Conservation (phyloP, 2,888 invertebrate genomes). For the Orthonevra nobilis region DNA sequence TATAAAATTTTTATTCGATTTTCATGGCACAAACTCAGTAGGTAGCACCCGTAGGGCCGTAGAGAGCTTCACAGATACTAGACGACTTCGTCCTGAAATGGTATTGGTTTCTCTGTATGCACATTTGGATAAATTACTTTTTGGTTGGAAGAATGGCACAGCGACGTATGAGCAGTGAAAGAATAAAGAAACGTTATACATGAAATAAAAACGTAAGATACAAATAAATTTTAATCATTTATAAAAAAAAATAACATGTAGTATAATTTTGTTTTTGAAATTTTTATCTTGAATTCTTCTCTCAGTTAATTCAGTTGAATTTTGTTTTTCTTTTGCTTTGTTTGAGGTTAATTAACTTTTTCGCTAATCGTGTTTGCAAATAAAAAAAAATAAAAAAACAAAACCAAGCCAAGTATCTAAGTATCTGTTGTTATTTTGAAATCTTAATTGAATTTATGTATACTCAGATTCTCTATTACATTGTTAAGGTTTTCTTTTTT, state of each 20-base stretch:
- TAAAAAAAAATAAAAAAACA: too few relatives aligned
- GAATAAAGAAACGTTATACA: constrained; percentile 59
- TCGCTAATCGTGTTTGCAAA: too few relatives aligned
- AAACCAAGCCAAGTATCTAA: too few relatives aligned
- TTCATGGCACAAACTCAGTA: constrained; percentile 35
- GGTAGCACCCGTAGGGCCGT: constrained; percentile 9
- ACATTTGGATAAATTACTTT: not conserved
- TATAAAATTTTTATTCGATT: not conserved
- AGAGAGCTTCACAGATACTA: constrained; percentile 1
- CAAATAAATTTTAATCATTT: constrained; percentile 56
- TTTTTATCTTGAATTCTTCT: not conserved
- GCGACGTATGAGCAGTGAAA: constrained; percentile 1
- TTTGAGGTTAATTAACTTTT: constrained; percentile 1
- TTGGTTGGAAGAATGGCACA: constrained; percentile 24
- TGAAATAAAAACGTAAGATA: constrained; percentile 40
- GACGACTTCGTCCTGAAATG: constrained; percentile 21
- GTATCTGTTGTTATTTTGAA: constrained; percentile 14
- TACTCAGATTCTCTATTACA: not conserved
- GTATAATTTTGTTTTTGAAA: constrained; percentile 10
- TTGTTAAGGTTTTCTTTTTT: too few relatives aligned
- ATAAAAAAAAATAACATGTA: constrained; percentile 3
- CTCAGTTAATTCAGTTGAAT: not conserved
- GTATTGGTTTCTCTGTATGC: constrained; percentile 29
- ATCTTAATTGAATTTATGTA: constrained; percentile 16
- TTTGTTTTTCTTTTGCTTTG: not conserved